A percentile compares a stretch with the other conserved stretches of the same genome.
Conservation (phyloP, 2,113 vertebrate species). For the Pimephales promelas region DNA sequence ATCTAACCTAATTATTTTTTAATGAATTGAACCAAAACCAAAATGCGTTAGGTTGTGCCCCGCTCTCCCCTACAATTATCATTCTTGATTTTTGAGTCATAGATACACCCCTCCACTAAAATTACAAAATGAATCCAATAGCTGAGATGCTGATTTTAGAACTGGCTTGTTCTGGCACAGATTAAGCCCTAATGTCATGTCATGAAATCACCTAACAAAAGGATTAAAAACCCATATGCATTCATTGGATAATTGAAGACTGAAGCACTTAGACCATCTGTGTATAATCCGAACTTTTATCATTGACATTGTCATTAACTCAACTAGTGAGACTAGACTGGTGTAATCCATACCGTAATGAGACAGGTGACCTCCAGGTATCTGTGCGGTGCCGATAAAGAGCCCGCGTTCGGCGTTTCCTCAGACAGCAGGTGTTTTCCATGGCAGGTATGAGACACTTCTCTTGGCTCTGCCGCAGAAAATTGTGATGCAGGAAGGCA, state of each 20-base stretch:
- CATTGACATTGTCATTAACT: slow-evolving; percentile 15
- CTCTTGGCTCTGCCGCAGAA: background rate
- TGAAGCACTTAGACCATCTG: background rate
- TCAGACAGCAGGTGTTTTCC: slow-evolving; percentile 30
- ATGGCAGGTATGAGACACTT: slow-evolving; percentile 17
- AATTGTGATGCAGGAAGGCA: slow-evolving; percentile 45
- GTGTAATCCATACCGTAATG: slow-evolving; percentile 27
- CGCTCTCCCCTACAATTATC: too few species aligned
- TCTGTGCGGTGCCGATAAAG: slow-evolving; percentile 37
- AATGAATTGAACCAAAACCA: too few species aligned
- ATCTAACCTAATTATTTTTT: too few species aligned
- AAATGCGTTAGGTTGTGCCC: too few species aligned
- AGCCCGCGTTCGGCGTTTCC: background rate
- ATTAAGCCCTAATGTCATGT: background rate
- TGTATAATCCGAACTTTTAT: background rate
- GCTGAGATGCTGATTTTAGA: background rate
- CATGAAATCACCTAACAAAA: background rate
- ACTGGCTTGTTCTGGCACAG: background rate
- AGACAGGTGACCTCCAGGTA: slow-evolving; percentile 23
- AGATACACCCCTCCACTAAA: background rate
- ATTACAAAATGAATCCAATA: background rate
- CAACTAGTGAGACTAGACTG: slow-evolving; percentile 21
- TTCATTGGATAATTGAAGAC: background rate
- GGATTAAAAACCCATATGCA: slow-evolving; percentile 7
- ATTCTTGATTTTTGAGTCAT: background rate